Conservation (phyloP, 2,888 invertebrate genomes). For the Tanaodytes sp. region DNA sequence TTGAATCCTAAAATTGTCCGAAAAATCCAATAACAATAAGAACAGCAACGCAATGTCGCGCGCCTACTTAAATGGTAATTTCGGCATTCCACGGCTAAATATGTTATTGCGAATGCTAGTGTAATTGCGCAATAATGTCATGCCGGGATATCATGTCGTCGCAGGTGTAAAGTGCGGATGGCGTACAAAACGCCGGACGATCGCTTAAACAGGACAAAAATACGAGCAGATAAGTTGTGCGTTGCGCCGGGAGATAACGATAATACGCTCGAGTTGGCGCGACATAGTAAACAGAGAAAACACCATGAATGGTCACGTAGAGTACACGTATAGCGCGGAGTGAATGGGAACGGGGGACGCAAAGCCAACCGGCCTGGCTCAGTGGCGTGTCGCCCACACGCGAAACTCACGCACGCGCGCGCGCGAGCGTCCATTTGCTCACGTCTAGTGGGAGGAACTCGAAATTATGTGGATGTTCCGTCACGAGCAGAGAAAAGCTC, state of each 20-base stretch:
- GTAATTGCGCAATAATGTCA: neutral
- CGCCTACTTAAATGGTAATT: too few species aligned
- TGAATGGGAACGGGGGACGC: constrained; percentile 21
- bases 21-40: too few species aligned
- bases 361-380: constrained; percentile 21
- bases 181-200: neutral
- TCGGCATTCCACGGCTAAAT: too few species aligned
- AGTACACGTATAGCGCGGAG: constrained; percentile 39
- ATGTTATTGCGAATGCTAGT: too few species aligned
- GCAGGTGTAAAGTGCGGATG: constrained; percentile 1
- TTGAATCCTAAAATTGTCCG: too few species aligned
- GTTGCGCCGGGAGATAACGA: constrained; percentile 26
- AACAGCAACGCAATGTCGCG: too few species aligned
- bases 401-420: neutral
- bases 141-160: neutral
- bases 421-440: constrained; percentile 11
- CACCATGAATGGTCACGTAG: constrained; percentile 67
- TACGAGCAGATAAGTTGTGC: constrained; percentile 23
- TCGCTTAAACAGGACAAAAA: neutral
- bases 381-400: neutral
- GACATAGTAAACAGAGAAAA: constrained; percentile 58
- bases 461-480: constrained; percentile 23
- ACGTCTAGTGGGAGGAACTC: constrained; percentile 18
- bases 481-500: constrained; percentile 11
- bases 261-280: constrained; percentile 42